Conservation (phyloP, 1,140 invertebrate species). For the Magallana gigas region DNA sequence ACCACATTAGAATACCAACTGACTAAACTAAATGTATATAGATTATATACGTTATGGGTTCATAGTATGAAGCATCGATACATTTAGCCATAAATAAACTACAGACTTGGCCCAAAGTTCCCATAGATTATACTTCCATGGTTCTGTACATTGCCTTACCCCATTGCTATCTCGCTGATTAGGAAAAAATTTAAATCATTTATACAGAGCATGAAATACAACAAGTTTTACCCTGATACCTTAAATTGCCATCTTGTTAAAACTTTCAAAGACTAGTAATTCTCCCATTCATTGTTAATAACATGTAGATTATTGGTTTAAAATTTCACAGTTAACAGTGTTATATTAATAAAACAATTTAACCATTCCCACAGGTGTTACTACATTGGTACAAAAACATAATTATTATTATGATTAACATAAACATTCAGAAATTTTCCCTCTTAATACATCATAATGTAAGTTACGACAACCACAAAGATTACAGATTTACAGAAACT, state of each 20-base stretch:
- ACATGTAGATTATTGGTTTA: no score
- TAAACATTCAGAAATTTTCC: no score
- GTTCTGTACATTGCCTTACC: neutral
- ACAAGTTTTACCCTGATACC: neutral
- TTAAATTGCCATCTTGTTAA: neutral
- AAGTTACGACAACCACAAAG: no score
- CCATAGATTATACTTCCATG: neutral
- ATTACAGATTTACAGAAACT: conserved; percentile 39
- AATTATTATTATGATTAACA: neutral
- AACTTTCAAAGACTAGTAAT: neutral
- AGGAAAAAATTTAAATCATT: neutral
- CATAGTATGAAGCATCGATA: neutral
- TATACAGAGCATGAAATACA: neutral
- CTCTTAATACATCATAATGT: no score
- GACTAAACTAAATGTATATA: neutral
- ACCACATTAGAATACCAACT: neutral
- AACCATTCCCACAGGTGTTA: neutral
- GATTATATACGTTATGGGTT: neutral
- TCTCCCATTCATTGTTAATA: no score
- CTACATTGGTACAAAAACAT: neutral
- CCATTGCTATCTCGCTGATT: conserved; percentile 27
- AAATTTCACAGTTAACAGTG: neutral
- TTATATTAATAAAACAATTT: neutral
- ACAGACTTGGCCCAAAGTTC: conserved; percentile 21
- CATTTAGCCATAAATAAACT: conserved; percentile 8